Evolutionary conservation across 2,888 invertebrate species (phyloP).

Genomic region (Lepidocyrtoides sp.): DNA sequence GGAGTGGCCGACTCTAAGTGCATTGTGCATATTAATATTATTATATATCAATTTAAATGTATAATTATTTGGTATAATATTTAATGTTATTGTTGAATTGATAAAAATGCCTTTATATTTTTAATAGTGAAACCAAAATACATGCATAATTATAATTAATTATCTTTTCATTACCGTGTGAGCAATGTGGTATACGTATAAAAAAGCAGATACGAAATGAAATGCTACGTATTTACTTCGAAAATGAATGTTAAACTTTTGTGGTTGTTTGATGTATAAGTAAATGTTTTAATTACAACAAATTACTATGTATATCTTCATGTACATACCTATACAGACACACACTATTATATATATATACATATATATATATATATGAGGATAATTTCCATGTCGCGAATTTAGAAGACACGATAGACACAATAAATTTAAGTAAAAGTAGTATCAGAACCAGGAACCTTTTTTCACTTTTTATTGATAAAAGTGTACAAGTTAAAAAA

Average conservation of each 20-base stretch:
- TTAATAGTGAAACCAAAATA: background rate
- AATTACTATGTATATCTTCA: conserved; percentile 41
- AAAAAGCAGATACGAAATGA: background rate
- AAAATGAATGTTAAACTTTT: background rate
- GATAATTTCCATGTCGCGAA: background rate
- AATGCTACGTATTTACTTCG: background rate
- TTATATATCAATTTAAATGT: background rate
- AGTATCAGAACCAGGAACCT: background rate
- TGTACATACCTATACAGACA: conserved; percentile 16
- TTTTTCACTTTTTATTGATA: conserved; percentile 9
- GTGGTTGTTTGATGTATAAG: conserved; percentile 13
- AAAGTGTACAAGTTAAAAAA: conserved; percentile 20
- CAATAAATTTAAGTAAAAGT: background rate
- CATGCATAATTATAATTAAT: background rate
- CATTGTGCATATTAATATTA: background rate
- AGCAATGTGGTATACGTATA: conserved; percentile 26
- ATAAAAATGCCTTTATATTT: conserved; percentile 31
- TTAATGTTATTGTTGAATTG: background rate
- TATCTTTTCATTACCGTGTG: conserved; percentile 10
- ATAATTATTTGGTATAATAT: background rate
- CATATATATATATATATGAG: conserved; percentile 13
- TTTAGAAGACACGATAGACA: background rate
- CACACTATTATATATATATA: conserved; percentile 7
- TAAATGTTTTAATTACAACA: conserved; percentile 6
- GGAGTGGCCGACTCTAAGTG: too few relatives aligned